Percentiles rank a stretch among this genome's conserved stretches.
These are phyloP conservation scores for Liposcelis brunnea DNA, from an alignment of 2,888 invertebrate species.

Conservation along the genomic window DNA sequence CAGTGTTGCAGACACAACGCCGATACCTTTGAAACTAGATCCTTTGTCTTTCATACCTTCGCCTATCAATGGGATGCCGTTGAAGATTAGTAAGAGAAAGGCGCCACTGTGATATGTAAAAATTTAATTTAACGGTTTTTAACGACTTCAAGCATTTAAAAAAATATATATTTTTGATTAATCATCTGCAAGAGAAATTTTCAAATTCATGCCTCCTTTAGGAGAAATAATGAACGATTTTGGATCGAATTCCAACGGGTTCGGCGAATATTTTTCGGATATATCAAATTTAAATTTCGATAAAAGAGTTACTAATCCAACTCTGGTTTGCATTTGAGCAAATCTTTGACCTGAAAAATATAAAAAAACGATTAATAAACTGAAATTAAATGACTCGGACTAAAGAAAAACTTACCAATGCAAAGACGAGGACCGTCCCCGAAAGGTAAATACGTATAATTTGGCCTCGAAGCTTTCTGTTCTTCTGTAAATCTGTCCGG, in stretches of 20 bases:
- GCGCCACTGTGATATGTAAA: no score
- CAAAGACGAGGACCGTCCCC: conserved; percentile 25
- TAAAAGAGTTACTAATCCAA: neutral
- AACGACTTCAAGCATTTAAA: no score
- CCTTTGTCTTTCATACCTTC: neutral
- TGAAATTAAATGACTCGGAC: no score
- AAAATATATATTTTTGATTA: no score
- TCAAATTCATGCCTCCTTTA: neutral
- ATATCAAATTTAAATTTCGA: neutral
- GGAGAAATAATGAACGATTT: neutral
- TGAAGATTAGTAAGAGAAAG: neutral
- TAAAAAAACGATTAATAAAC: neutral
- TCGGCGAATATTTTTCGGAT: neutral
- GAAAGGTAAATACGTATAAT: conserved; percentile 24
- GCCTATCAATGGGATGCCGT: neutral
- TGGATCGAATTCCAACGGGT: neutral
- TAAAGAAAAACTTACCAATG: conserved; percentile 21
- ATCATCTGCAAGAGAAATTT: neutral
- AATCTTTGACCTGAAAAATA: neutral
- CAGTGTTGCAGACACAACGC: conserved; percentile 13
- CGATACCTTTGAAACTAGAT: conserved; percentile 14
- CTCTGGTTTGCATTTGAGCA: neutral
- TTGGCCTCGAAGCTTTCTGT: conserved; percentile 21
- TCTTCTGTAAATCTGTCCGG: conserved; percentile 28
- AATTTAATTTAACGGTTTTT: no score